Base-by-base conservation (phyloP, 2,888 invertebrate species). In the Heteromyza rotundicornis region DNA sequence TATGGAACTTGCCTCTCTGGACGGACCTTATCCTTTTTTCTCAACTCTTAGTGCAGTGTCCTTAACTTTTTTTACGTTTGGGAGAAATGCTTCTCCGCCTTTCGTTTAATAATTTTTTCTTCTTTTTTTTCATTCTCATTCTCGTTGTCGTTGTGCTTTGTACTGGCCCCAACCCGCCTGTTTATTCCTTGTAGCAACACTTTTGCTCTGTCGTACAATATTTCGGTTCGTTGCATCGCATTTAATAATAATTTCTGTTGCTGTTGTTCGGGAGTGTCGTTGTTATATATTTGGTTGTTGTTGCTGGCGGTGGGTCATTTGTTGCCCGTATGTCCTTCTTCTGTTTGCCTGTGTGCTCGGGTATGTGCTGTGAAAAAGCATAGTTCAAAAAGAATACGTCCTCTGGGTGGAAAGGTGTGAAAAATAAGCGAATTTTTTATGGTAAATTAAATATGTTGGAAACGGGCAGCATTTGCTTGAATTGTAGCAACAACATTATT, bases 151-250 rank as follows among this genome's bases (percentile, higher is more conserved):
- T 8, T n/a, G 5, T 40, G 5, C n/a, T 40, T 8, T n/a, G 5
- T 40, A n/a, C 40, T 40, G 40, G 5, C 10, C 10, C 10, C 10
- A 10, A 27, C 5, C 27, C 10, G 27, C 10, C 27, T 27, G 7
- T 10, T 27, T 27, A 10, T 27, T 27, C 27, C 10, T 27, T 27
- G 27, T 27, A 5, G 58, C 40, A 58, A 51, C 52, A 53, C 53
- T 59, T 53, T 19, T 27, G 19, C 23, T 2, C 19, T 53, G 17
- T 47, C 32, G 27, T 24, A 10, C 53, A 52, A 32, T 20, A 53
- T 59, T 59, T 47, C 54, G 59, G 47, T 44, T 54, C 53, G 54
- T 32, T 59, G 54, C 59, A 54, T 17, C 54, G 27, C 53, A 59
- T 59, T 53, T 40, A 44, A 27, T 59, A 40, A 24, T 52, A 20